Conservation (phyloP, 2,797 vertebrate species). For the Gadopsis bispinosus region DNA sequence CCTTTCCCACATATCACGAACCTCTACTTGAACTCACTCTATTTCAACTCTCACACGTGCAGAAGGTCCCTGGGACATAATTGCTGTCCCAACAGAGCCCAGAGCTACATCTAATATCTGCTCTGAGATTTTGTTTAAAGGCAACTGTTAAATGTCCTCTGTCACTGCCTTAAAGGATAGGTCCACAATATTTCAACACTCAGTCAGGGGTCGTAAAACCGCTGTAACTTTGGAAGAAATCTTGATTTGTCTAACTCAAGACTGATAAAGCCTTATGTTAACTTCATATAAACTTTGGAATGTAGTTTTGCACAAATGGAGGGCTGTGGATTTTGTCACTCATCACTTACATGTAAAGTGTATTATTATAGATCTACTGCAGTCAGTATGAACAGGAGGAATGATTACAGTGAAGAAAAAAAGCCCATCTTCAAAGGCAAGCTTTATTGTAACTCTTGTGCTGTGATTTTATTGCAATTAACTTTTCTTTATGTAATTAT, state of each 20-base stretch:
- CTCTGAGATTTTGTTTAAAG: constrained; percentile 1
- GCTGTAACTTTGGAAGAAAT: not conserved
- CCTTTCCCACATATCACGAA: constrained; percentile 54
- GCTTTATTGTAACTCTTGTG: no score
- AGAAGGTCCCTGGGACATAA: constrained; percentile 15
- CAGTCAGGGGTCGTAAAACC: not conserved
- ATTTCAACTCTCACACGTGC: constrained; percentile 29
- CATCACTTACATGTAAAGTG: not conserved
- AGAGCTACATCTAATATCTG: not conserved
- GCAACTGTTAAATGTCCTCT: not conserved
- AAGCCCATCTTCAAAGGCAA: no score
- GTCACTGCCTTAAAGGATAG: not conserved
- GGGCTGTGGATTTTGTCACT: not conserved
- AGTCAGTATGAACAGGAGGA: not conserved
- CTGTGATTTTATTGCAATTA: no score
- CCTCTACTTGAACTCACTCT: constrained; percentile 45
- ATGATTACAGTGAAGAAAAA: not conserved
- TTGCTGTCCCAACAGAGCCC: not conserved
- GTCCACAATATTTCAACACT: not conserved
- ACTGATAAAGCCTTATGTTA: not conserved
- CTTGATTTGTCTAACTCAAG: not conserved
- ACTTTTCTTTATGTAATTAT: no score
- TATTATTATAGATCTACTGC: not conserved
- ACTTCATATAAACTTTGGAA: not conserved
- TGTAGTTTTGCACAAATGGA: not conserved